These are phyloP conservation scores for Plotosus lineatus DNA, from an alignment of 2,113 vertebrate genomes.

Conservation along the genomic window DNA sequence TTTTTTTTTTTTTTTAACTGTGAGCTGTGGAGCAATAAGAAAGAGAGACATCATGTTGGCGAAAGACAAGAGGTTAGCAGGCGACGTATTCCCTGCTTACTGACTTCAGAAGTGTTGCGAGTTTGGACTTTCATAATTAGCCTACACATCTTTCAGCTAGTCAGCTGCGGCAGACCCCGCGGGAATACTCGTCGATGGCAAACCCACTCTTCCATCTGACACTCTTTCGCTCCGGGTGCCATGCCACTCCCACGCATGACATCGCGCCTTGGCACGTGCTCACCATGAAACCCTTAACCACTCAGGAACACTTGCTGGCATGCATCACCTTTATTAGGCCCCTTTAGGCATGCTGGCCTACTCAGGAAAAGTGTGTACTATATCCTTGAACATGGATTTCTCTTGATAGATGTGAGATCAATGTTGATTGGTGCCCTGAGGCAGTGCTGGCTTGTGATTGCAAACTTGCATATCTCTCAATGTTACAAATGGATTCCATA, in stretches of 20 bases:
- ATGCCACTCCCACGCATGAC: constrained; percentile 52
- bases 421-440: constrained; percentile 7
- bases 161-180: constrained; percentile 52
- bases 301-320: constrained; percentile 42
- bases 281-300: constrained; percentile 33
- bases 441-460: not conserved
- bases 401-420: constrained; percentile 20
- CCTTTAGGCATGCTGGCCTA: constrained; percentile 36
- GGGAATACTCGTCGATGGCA: constrained; percentile 51
- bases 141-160: constrained; percentile 60
- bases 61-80: constrained; percentile 35
- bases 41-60: constrained; percentile 33
- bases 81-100: constrained; percentile 42
- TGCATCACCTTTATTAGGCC: constrained; percentile 35
- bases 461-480: not conserved
- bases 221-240: constrained; percentile 53
- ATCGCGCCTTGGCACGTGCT: constrained; percentile 50
- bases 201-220: constrained; percentile 61
- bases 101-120: constrained; percentile 45
- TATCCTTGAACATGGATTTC: constrained; percentile 4
- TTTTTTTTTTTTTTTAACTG: constrained; percentile 46
- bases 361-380: not conserved
- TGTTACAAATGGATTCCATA: not conserved
- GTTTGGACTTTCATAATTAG: constrained; percentile 61
- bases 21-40: constrained; percentile 2